Evolutionary conservation across 2,888 invertebrate genomes (phyloP).

Genomic region (Imbricaverruca yamaguchii): DNA sequence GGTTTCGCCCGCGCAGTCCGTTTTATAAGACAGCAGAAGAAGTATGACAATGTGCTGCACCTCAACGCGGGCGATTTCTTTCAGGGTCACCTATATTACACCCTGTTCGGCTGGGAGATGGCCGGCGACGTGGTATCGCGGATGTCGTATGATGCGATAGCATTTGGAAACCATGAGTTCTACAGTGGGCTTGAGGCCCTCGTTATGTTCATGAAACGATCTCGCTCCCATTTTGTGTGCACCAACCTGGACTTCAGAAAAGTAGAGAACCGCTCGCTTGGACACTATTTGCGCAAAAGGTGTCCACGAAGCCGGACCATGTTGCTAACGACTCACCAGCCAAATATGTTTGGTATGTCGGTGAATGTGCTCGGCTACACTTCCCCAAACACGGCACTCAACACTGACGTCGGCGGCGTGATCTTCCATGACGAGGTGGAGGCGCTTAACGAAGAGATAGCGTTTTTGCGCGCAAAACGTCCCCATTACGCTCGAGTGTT

Average conservation of each 20-base stretch:
- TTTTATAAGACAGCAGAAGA: not conserved
- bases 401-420: not conserved
- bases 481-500: not conserved
- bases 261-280: not conserved
- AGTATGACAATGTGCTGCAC: not conserved
- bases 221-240: not conserved
- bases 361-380: not conserved
- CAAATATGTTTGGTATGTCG: no score
- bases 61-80: not conserved
- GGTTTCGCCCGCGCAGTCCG: not conserved
- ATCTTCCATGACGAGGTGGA: not conserved
- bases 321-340: no score
- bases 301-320: not conserved
- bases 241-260: not conserved
- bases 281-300: not conserved
- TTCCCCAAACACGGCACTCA: not conserved
- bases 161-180: not conserved
- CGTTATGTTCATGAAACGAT: not conserved
- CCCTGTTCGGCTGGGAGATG: not conserved
- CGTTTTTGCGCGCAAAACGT: not conserved
- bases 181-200: not conserved
- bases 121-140: not conserved
- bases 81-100: not conserved
- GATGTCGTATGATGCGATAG: not conserved
- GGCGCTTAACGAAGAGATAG: not conserved